Conservation (phyloP, 2,797 vertebrate species). For the Mormyrops attenuatus region DNA sequence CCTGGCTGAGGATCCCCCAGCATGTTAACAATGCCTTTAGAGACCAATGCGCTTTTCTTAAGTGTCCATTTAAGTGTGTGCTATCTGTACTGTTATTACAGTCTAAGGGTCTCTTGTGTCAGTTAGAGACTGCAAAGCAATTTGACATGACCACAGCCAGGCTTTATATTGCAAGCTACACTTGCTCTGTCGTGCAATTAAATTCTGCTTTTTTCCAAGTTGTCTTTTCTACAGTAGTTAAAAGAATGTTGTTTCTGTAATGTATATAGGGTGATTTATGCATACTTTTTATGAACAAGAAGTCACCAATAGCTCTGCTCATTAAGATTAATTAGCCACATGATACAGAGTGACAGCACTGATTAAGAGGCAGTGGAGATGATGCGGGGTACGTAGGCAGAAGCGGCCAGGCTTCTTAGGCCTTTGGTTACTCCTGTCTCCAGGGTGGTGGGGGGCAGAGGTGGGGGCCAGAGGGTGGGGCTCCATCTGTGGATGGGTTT, state of each 20-base stretch:
- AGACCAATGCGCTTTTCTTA: slow-evolving; percentile 63
- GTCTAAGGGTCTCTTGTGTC: slow-evolving; percentile 58
- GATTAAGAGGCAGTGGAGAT: slow-evolving; percentile 41
- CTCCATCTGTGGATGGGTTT: slow-evolving; percentile 47
- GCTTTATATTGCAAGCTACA: slow-evolving; percentile 63
- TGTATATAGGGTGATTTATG: slow-evolving; percentile 58
- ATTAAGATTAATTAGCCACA: slow-evolving; percentile 70
- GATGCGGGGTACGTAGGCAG: slow-evolving; percentile 28
- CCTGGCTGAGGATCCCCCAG: slow-evolving; percentile 53
- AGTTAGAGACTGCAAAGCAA: slow-evolving; percentile 50
- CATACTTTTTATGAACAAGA: slow-evolving; percentile 56
- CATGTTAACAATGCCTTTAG: slow-evolving; percentile 64
- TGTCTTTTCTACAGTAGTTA: slow-evolving; percentile 22
- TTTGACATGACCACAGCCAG: slow-evolving; percentile 53
- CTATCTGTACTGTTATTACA: slow-evolving; percentile 31
- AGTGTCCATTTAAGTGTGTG: slow-evolving; percentile 60
- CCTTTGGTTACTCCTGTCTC: slow-evolving; percentile 2
- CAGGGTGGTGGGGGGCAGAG: neutral
- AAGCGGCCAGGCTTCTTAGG: slow-evolving; percentile 23
- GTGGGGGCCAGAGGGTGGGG: slow-evolving; percentile 8
- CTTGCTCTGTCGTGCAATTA: slow-evolving; percentile 71
- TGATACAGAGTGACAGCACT: slow-evolving; percentile 43
- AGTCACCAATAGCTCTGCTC: slow-evolving; percentile 63
- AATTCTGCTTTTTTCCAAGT: slow-evolving; percentile 29
- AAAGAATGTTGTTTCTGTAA: slow-evolving; percentile 34